Conservation (phyloP, 1,140 invertebrate genomes). For the Zaprionus taronus region DNA sequence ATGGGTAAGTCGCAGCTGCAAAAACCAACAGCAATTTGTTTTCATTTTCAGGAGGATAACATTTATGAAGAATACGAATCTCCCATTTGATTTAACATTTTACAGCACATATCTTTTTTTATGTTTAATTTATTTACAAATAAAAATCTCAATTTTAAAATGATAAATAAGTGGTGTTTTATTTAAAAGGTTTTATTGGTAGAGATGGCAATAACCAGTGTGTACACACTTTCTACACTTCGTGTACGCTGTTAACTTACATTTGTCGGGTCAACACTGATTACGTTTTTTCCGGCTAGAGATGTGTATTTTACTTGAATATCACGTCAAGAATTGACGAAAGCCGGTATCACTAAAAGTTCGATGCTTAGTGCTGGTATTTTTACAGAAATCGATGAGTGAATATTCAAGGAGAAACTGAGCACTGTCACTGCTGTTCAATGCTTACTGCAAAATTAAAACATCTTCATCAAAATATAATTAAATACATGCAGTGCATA, state of each 20-base stretch:
- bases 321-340: not conserved
- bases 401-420: too few species aligned
- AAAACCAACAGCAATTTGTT: constrained; percentile 42
- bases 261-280: not conserved
- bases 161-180: not conserved
- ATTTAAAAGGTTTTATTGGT: not conserved
- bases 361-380: too few species aligned
- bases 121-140: not conserved
- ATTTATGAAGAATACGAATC: not conserved
- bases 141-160: not conserved
- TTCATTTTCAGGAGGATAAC: constrained; percentile 46
- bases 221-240: not conserved
- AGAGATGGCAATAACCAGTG: not conserved
- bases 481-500: too few species aligned
- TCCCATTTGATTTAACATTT: not conserved
- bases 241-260: not conserved
- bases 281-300: not conserved
- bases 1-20: constrained; percentile 61
- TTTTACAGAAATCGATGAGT: too few species aligned
- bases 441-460: too few species aligned
- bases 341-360: too few species aligned
- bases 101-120: not conserved
- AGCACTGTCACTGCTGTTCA: too few species aligned
- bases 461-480: too few species aligned
- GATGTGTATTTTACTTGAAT: not conserved